Conservation (phyloP, 2,888 invertebrate genomes). For the Amphimallon solstitiale region DNA sequence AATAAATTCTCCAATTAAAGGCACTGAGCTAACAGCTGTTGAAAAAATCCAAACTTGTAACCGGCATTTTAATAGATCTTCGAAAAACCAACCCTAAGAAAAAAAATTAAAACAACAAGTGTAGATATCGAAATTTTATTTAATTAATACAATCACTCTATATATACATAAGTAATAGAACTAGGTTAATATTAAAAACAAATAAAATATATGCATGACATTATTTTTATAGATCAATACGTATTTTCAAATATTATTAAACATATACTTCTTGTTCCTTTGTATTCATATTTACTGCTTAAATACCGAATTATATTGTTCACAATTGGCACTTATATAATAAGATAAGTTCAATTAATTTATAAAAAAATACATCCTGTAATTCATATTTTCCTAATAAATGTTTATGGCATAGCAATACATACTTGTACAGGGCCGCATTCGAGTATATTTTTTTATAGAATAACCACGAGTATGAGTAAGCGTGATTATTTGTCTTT, state of each 20-base stretch:
- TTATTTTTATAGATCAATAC: too few species aligned
- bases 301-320: conserved; percentile 35
- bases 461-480: too few species aligned
- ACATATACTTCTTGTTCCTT: too few species aligned
- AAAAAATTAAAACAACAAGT: conserved; percentile 1
- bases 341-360: conserved; percentile 1
- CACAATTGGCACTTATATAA: conserved; percentile 33
- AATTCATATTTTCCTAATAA: conserved; percentile 16
- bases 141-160: conserved; percentile 33
- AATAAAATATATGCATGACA: conserved; percentile 2
- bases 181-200: conserved; percentile 19
- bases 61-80: too few species aligned
- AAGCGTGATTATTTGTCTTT: too few species aligned
- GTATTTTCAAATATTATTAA: too few species aligned
- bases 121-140: conserved; percentile 34
- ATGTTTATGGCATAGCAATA: neutral
- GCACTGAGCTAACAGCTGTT: too few species aligned
- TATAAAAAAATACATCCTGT: conserved; percentile 4
- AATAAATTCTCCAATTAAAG: neutral
- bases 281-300: conserved; percentile 42
- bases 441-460: too few species aligned
- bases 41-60: too few species aligned
- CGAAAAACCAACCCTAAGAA: neutral
- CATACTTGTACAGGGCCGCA: neutral
- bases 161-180: conserved; percentile 31